These are phyloP conservation scores for Ceratosolen solmsi DNA, from an alignment of 1,140 invertebrate species.

Conservation along the genomic window DNA sequence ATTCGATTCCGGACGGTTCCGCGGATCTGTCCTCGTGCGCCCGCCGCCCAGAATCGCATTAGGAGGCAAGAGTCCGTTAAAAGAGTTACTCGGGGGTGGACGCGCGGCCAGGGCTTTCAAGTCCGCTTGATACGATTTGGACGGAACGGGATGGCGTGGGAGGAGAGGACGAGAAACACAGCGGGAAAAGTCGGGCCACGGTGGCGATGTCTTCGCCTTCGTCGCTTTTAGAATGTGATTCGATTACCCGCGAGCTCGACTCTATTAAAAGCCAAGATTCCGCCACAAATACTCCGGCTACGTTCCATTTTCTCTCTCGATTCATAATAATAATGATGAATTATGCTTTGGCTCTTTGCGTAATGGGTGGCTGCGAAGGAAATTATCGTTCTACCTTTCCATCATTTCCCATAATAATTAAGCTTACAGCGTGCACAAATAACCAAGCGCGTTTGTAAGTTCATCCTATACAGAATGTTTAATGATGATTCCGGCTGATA, in stretches of 20 bases:
- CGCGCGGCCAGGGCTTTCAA: slow-evolving; percentile 31
- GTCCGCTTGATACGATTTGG: slow-evolving; percentile 45
- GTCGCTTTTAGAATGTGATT: slow-evolving; percentile 30
- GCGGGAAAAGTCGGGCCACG: slow-evolving; percentile 4
- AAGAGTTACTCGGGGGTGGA: slow-evolving; percentile 37
- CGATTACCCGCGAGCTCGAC: slow-evolving; percentile 24
- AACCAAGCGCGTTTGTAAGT: no score
- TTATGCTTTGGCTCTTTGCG: no score
- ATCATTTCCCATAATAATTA: no score
- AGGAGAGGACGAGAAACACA: no score
- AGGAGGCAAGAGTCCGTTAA: slow-evolving; percentile 48
- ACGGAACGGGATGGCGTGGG: no score
- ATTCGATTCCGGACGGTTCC: slow-evolving; percentile 22
- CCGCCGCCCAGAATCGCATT: slow-evolving; percentile 44
- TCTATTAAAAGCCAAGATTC: slow-evolving; percentile 19
- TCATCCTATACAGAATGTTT: no score
- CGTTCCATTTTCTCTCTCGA: no score
- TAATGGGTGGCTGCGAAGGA: no score
- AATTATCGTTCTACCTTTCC: no score
- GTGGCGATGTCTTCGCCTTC: background rate
- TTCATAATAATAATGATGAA: no score
- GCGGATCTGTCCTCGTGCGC: background rate
- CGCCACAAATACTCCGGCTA: background rate
- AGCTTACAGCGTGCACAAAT: no score
- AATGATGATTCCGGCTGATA: no score